A percentile compares a stretch with the other conserved stretches of the same genome.
Conservation (phyloP, 1,140 invertebrate species). For the Formica exsecta region DNA sequence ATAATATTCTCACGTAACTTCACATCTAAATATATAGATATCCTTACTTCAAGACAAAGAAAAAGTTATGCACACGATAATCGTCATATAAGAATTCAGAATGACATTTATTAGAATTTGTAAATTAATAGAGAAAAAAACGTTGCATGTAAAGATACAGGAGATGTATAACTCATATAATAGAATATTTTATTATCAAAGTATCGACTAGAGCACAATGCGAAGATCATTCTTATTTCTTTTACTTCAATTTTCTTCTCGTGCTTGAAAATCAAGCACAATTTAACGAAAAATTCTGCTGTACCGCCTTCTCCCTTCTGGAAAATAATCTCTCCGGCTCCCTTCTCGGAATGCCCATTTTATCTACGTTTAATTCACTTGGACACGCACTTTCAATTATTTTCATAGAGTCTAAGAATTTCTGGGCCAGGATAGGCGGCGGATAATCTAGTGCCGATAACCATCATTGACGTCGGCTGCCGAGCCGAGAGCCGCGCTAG, state of each 20-base stretch:
- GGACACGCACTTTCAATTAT: not conserved
- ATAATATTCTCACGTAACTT: not conserved
- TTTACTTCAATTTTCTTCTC: not conserved
- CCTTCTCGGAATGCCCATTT: not conserved
- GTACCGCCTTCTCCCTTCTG: too few species aligned
- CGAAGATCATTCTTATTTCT: not conserved
- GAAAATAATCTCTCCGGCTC: not conserved
- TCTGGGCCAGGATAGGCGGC: not conserved
- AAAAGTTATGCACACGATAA: not conserved
- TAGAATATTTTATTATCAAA: not conserved
- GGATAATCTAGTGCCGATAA: constrained; percentile 47
- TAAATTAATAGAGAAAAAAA: not conserved
- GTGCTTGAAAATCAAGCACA: not conserved
- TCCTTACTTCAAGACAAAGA: not conserved
- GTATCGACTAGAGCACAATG: not conserved
- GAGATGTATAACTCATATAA: too few species aligned
- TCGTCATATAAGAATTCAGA: not conserved
- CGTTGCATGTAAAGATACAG: too few species aligned
- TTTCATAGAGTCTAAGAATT: constrained; percentile 34
- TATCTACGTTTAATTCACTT: not conserved
- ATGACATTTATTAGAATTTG: constrained; percentile 2
- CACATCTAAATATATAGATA: not conserved
- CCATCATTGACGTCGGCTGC: constrained; percentile 45
- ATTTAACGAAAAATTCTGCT: not conserved
- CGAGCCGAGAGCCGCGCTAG: not conserved